Percentiles rank a stretch among this genome's conserved stretches.
These are phyloP conservation scores for Pelagia noctiluca DNA, from an alignment of 30 jellyfish, hydroid and myxozoan species.

Conservation along the genomic window DNA sequence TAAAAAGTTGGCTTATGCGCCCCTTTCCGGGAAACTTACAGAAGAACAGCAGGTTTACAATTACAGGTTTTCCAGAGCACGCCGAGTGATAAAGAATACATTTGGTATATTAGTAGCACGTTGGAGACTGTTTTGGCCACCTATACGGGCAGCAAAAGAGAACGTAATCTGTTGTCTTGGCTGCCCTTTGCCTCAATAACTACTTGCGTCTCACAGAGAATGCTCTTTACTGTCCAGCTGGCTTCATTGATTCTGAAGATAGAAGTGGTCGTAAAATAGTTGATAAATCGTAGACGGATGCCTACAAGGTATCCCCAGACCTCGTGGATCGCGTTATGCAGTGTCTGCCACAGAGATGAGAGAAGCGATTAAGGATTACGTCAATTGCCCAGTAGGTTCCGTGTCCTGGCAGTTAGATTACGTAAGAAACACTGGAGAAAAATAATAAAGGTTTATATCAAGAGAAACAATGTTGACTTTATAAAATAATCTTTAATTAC, in stretches of 20 bases:
- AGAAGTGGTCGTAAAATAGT: conserved; percentile 3
- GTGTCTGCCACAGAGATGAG: conserved; percentile 45
- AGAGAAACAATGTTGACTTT: neutral
- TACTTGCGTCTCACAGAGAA: conserved; percentile 33
- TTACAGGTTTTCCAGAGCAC: neutral
- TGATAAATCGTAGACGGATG: conserved; percentile 1
- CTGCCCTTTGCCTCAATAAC: neutral
- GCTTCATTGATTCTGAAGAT: conserved; percentile 38
- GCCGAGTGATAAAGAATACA: neutral
- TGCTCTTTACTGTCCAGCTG: conserved; percentile 24
- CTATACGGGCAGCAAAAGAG: neutral
- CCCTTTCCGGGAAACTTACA: neutral
- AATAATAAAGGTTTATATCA: neutral
- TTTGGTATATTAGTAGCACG: neutral
- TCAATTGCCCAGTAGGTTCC: conserved; percentile 44
- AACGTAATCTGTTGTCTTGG: neutral
- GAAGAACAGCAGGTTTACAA: neutral
- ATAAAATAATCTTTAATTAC: neutral
- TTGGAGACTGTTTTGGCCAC: neutral
- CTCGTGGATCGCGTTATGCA: conserved; percentile 34
- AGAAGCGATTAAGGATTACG: conserved; percentile 31
- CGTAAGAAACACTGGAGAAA: conserved; percentile 53
- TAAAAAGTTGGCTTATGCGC: too few species aligned
- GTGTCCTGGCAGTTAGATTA: conserved; percentile 58
- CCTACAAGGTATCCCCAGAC: conserved; percentile 1